Percentiles rank a stretch among this genome's conserved stretches.
These are phyloP conservation scores for Crypturellus tataupa DNA, from an alignment of 2,797 vertebrate genomes.

Conservation along the genomic window DNA sequence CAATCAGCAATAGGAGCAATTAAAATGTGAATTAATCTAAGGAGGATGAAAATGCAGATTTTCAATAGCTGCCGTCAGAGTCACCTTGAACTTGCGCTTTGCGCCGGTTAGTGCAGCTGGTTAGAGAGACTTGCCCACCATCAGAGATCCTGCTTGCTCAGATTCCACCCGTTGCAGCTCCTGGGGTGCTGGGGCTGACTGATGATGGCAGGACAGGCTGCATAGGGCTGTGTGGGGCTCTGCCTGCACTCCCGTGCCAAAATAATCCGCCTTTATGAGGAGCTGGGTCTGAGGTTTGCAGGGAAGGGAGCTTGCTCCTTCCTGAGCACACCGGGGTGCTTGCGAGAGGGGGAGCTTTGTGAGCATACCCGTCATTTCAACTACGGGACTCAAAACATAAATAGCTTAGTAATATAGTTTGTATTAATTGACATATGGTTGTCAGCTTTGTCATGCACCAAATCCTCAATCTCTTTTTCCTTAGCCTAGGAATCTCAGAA, in stretches of 20 bases:
- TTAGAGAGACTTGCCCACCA: slow-evolving; percentile 73
- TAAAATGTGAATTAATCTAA: slow-evolving; percentile 78
- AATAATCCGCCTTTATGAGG: background rate
- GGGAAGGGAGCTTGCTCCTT: background rate
- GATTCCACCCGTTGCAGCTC: background rate
- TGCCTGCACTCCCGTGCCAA: background rate
- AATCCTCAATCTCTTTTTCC: background rate
- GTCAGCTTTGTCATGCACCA: background rate
- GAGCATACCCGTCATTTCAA: background rate
- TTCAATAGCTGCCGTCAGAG: slow-evolving; percentile 43
- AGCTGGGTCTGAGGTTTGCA: background rate
- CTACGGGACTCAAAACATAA: background rate
- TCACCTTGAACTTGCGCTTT: slow-evolving; percentile 78
- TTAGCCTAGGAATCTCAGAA: background rate
- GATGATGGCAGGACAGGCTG: background rate
- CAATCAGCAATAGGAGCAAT: slow-evolving; percentile 74
- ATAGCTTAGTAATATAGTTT: background rate
- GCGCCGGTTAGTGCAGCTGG: slow-evolving; percentile 37
- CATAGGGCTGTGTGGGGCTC: background rate
- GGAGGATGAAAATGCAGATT: slow-evolving; percentile 76
- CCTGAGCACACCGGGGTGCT: background rate
- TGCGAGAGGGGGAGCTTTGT: accelerated
- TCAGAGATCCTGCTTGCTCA: slow-evolving; percentile 60
- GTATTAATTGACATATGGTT: background rate
- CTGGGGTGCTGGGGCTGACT: background rate